These are phyloP conservation scores for Glomeris marginata DNA, from an alignment of 2,888 invertebrate genomes.

Conservation along the genomic window DNA sequence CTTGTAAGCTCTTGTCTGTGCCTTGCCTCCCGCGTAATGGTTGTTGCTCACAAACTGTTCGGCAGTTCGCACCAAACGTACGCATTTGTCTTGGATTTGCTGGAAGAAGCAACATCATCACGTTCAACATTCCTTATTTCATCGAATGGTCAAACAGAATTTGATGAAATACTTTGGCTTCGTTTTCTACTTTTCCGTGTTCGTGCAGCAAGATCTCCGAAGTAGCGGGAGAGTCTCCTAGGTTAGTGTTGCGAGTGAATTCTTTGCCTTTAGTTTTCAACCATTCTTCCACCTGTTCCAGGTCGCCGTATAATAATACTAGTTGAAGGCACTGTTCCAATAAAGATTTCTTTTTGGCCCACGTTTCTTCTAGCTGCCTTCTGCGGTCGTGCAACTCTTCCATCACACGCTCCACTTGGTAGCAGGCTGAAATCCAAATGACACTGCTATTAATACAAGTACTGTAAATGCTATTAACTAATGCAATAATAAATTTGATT, in stretches of 20 bases:
- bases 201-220: slow-evolving; percentile 51
- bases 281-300: slow-evolving; percentile 41
- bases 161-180: slow-evolving; percentile 42
- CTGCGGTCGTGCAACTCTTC: slow-evolving; percentile 60
- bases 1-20: slow-evolving; percentile 43
- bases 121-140: not conserved
- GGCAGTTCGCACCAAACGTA: slow-evolving; percentile 60
- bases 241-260: slow-evolving; percentile 37
- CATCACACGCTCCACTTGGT: slow-evolving; percentile 57
- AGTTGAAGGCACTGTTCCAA: slow-evolving; percentile 63
- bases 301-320: slow-evolving; percentile 53
- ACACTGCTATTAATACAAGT: slow-evolving; percentile 21
- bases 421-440: slow-evolving; percentile 37
- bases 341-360: slow-evolving; percentile 52
- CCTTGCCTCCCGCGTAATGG: slow-evolving; percentile 50
- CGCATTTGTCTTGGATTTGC: slow-evolving; percentile 49
- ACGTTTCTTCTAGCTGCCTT: slow-evolving; percentile 48
- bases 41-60: slow-evolving; percentile 55
- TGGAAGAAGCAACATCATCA: slow-evolving; percentile 7
- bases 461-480: no score
- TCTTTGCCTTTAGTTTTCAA: slow-evolving; percentile 41
- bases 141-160: not conserved
- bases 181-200: slow-evolving; percentile 49
- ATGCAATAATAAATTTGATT: no score
- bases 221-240: slow-evolving; percentile 56